Base-by-base conservation (phyloP, 2,113 vertebrate species). In the Eleginops maclovinus region DNA sequence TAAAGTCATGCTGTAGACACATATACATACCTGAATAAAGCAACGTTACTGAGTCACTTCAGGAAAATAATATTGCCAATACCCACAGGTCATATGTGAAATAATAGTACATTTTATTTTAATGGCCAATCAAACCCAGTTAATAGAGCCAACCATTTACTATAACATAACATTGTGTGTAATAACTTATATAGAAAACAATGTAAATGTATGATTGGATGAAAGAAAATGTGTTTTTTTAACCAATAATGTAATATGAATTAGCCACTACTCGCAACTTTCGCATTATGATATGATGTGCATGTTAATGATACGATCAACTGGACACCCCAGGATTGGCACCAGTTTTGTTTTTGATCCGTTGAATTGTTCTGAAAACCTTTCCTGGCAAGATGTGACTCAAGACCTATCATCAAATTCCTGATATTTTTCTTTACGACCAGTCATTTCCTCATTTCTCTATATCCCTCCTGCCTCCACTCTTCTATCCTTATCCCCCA, bases 401-500 rank as follows among this genome's bases (percentile, higher is more conserved):
- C 26, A 50, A 72, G 17, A 9, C 11, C 49, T 7, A 22, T 50
- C 26, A 17, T 72, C 43, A 54, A 44, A 61, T 61, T 73, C 49
- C 43, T 59, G 10, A 66, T 55, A 9, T 61, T 74, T 72, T 16
- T 60, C 24, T 67, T 67, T 47, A 40, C 3, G 0, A 53, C 44
- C 26, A 2, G n/a, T 75, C 54, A 3, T 53, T 55, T 43, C 50
- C 68, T 46, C 16, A 2, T 67, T 26, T 59, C 44, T 67, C 16
- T 54, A 14, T 63, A 46, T 49, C 62, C 56, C 0, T 2, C 63
- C 47, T 44, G 28, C 44, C 76, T 84, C 84, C 24, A 16, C 69
- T 77, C 50, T 10, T 76, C 60, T 79, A 9, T 73, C 31, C 64
- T 86, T 51, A 58, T 68, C 69, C 31, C 72, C 61, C 70, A 59